These are phyloP conservation scores for Climacteris rufus DNA, from an alignment of 2,113 vertebrate species.

Conservation along the genomic window DNA sequence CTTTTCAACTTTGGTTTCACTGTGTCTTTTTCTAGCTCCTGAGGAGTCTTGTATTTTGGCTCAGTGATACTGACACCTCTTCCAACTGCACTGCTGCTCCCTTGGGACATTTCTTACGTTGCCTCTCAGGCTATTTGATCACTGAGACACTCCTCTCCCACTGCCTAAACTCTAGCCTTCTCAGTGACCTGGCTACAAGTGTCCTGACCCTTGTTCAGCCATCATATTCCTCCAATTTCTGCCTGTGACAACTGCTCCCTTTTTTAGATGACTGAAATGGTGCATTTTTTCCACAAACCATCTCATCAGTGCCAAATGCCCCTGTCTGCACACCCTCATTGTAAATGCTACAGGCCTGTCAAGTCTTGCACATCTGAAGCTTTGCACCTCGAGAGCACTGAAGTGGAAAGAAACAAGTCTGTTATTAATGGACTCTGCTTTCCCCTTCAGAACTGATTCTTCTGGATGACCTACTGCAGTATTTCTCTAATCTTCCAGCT, in stretches of 20 bases:
- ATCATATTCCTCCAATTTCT: not conserved
- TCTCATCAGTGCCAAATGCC: not conserved
- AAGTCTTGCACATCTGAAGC: conserved; percentile 19
- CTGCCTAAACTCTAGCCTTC: not conserved
- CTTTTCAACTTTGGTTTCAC: not conserved
- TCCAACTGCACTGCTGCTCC: not conserved
- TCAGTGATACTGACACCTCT: not conserved
- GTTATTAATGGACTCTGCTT: conserved; percentile 39
- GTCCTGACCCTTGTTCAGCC: not conserved
- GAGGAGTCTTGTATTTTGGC: not conserved
- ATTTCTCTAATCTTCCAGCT: conserved; percentile 4
- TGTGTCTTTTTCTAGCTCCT: not conserved
- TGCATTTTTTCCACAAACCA: not conserved
- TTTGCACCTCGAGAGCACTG: conserved; percentile 40
- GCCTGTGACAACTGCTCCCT: not conserved
- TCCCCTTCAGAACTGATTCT: conserved; percentile 30
- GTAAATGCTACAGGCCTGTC: not conserved
- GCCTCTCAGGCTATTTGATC: not conserved
- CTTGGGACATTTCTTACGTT: not conserved
- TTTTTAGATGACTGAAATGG: not conserved
- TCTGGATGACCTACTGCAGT: conserved; percentile 39
- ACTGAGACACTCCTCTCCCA: not conserved
- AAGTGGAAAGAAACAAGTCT: conserved; percentile 31
- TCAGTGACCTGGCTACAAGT: not conserved
- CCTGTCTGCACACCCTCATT: not conserved